Evolutionary conservation across 2,888 invertebrate species (phyloP).

Genomic region (Idaea biselata): DNA sequence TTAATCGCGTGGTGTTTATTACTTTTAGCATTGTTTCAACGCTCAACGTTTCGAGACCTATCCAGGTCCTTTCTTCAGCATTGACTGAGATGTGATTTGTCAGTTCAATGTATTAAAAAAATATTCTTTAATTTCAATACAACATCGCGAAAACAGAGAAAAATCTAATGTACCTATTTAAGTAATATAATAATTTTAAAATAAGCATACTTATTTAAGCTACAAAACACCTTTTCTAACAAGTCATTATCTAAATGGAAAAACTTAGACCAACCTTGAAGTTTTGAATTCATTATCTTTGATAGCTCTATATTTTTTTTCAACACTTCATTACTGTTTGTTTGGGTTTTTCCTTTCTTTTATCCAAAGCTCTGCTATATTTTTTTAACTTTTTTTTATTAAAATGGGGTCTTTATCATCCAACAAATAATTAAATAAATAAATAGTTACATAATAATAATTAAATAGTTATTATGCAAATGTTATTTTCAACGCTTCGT

Average conservation of each 20-base stretch:
- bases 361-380: not conserved
- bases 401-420: not conserved
- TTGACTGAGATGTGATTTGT: too few relatives aligned
- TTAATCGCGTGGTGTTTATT: too few relatives aligned
- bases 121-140: too few relatives aligned
- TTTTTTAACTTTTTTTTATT: not conserved
- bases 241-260: not conserved
- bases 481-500: not conserved
- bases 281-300: slow-evolving; percentile 1
- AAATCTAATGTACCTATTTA: not conserved
- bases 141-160: too few relatives aligned
- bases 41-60: too few relatives aligned
- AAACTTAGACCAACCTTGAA: slow-evolving; percentile 1
- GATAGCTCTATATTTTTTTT: not conserved
- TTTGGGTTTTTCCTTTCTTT: not conserved
- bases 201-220: not conserved
- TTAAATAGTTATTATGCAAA: slow-evolving; percentile 1
- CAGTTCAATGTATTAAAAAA: too few relatives aligned
- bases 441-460: too few relatives aligned
- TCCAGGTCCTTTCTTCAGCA: too few relatives aligned
- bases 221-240: not conserved
- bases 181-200: not conserved
- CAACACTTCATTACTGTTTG: not conserved
- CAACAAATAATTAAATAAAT: too few relatives aligned
- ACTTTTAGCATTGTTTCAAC: too few relatives aligned